Percentiles rank a stretch among this genome's conserved stretches.
These are phyloP conservation scores for Enteromius mattozi DNA, from an alignment of 2,797 vertebrate species.

Conservation along the genomic window DNA sequence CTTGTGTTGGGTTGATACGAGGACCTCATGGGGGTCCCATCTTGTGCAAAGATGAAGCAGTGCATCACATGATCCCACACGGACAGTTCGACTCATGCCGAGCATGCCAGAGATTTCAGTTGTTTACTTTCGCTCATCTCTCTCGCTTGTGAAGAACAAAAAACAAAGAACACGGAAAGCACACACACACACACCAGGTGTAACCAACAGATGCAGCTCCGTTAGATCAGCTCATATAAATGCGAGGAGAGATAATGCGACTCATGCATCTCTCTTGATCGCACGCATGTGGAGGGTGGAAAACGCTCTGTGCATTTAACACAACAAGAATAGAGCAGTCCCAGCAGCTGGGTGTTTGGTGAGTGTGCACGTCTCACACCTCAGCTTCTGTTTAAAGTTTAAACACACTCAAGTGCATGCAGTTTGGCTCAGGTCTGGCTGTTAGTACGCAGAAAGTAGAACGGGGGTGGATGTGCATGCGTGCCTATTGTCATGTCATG, in stretches of 20 bases:
- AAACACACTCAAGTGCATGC: constrained; percentile 60
- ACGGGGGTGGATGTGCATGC: constrained; percentile 21
- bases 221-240: constrained; percentile 47
- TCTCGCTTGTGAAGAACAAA: neutral
- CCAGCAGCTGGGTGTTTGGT: constrained; percentile 35
- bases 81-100: neutral
- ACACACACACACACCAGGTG: constrained; percentile 51
- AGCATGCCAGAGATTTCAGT: constrained; percentile 6
- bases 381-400: constrained; percentile 67
- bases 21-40: constrained; percentile 1
- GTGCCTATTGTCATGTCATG: constrained; percentile 60
- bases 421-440: constrained; percentile 47
- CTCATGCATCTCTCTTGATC: constrained; percentile 13
- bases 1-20: constrained; percentile 45
- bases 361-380: constrained; percentile 40
- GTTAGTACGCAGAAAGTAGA: constrained; percentile 47
- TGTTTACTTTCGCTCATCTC: constrained; percentile 23
- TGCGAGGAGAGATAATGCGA: constrained; percentile 46
- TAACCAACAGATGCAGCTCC: constrained; percentile 39
- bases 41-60: neutral
- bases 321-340: constrained; percentile 24
- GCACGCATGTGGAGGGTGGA: constrained; percentile 13
- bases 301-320: constrained; percentile 18
- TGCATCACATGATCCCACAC: neutral
- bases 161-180: constrained; percentile 35